Evolutionary conservation across 2,113 vertebrate genomes (phyloP).

Genomic region (Hirundichthys speculiger): DNA sequence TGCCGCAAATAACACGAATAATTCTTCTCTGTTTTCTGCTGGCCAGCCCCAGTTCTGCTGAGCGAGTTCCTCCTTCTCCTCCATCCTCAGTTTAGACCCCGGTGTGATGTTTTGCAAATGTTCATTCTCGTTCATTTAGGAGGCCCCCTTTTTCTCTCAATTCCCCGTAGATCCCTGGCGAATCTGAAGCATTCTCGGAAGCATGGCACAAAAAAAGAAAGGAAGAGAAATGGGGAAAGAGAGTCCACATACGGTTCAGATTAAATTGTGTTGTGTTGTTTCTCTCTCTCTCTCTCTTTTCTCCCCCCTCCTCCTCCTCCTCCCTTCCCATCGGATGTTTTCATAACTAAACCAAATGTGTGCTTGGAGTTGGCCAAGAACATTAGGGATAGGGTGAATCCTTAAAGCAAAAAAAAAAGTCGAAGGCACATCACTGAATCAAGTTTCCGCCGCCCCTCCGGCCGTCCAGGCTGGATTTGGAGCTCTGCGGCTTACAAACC

Average conservation of each 20-base stretch:
- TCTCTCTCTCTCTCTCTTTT: slow-evolving; percentile 29
- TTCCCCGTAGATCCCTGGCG: slow-evolving; percentile 61
- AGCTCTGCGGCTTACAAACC: slow-evolving; percentile 23
- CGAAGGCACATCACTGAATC: slow-evolving; percentile 60
- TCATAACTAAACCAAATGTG: slow-evolving; percentile 81
- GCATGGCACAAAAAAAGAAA: slow-evolving; percentile 20
- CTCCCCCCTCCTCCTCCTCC: not conserved
- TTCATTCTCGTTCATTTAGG: slow-evolving; percentile 68
- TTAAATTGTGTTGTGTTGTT: slow-evolving; percentile 76
- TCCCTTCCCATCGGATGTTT: slow-evolving; percentile 81
- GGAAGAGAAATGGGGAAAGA: slow-evolving; percentile 32
- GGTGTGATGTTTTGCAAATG: slow-evolving; percentile 73
- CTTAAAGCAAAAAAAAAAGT: slow-evolving; percentile 58
- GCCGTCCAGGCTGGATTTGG: slow-evolving; percentile 29
- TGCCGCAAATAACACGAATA: slow-evolving; percentile 41
- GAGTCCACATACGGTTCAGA: slow-evolving; percentile 78
- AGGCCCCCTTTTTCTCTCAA: slow-evolving; percentile 57
- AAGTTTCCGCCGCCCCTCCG: slow-evolving; percentile 56
- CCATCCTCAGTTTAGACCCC: slow-evolving; percentile 37
- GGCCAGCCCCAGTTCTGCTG: not conserved
- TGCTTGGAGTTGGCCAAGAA: slow-evolving; percentile 70
- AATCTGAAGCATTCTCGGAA: slow-evolving; percentile 64
- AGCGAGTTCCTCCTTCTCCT: slow-evolving; percentile 18
- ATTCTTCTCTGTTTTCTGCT: slow-evolving; percentile 6
- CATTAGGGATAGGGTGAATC: slow-evolving; percentile 61